Base-by-base conservation (phyloP, 2,797 vertebrate genomes). In the Chelonia mydas region DNA sequence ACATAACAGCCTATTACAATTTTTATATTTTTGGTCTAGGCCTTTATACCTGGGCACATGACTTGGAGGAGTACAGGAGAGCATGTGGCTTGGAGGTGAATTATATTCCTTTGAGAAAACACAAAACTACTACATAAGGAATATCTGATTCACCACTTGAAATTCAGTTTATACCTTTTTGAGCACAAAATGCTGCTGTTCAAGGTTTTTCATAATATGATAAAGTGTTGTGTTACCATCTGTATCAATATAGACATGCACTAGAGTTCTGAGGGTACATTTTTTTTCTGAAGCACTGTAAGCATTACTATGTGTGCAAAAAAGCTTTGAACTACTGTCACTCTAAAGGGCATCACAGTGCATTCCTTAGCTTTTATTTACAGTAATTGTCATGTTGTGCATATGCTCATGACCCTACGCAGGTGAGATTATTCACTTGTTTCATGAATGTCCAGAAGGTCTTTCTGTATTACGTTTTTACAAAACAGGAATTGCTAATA, bases 61-160 rank as follows among this genome's bases (percentile, higher is more conserved):
- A 45, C 47, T 28, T 59, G 27, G 57, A 59, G 57, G 57, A 8
- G 78, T 92, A 76, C 79, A 77, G 91, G 74, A 12, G 15, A 92
- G 50, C 41, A 16, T 61, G 55, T 80, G 31, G 41, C 51, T 89
- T 88, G 9, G 25, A 90, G 79, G 76, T 45, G 61, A 74, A 78
- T 78, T 76, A 76, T 86, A 50, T 92, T 93, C 77, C 90, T 93
- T 86, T 82, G 82, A 89, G 94, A 90, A 90, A 57, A 83, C 68
- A 59, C 74, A 93, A 45, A 50, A 47, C 76, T 83, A 78, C 61
- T 81, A n/a, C 23, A 47, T 86, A 87, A 88, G 15, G 47, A n/a
- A 74, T 82, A 79, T 87, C 49, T 49, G 89, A 25, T 27, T 94
- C n/a, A 53, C 16, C 50, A 0, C 81, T 90, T 87, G 31, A 79